Evolutionary conservation across 1,140 invertebrate species (phyloP), one percentile per base, ranked within the genome.

Genomic region (Pristionchus pacificus): DNA sequence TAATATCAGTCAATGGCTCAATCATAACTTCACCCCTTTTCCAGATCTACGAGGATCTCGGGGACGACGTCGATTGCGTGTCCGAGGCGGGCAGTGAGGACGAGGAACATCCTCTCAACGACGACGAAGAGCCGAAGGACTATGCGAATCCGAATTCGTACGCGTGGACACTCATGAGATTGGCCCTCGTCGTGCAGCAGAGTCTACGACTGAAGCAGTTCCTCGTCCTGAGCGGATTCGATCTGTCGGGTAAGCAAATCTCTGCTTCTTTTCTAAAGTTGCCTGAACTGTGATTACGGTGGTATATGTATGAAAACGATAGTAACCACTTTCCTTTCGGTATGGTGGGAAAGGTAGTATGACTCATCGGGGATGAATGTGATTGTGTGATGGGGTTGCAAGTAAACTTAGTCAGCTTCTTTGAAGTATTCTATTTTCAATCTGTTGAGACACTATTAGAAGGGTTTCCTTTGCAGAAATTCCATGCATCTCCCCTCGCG

Each of bases 131-230:
- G 38, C 38, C 38, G 38, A 49, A 19, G 19, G 38, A 49, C 38
- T 49, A 49, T 49, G 38, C 87, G 88, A 74, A 10, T 77, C 89
- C 28, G 85, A 86, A 32, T 19, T 10, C 91, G 29, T 77, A 80
- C 33, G 92, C 92, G 68, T 98, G 96, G 96, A 89, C 90, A 78
- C 89, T 98, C 58, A 90, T 98, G 84, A 89, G 94, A 76, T 88
- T 93, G 78, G 91, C 93, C 38, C 89, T 93, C 70, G 88, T 97
- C 38, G 90, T 90, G 79, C 88, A 95, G 62, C 89, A 92, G 32
- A 90, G 92, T 76, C 85, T 88, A 60, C 91, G 93, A 77, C 84
- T 99, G 1, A 87, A 88, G 65, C 88, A 89, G 69, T 93, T 93
- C 80, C 84, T 93, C 25, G 90, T 89, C 71, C 87, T 92, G 27